Evolutionary conservation across 2,113 vertebrate genomes (phyloP).

Genomic region (Haliaeetus leucogaster): DNA sequence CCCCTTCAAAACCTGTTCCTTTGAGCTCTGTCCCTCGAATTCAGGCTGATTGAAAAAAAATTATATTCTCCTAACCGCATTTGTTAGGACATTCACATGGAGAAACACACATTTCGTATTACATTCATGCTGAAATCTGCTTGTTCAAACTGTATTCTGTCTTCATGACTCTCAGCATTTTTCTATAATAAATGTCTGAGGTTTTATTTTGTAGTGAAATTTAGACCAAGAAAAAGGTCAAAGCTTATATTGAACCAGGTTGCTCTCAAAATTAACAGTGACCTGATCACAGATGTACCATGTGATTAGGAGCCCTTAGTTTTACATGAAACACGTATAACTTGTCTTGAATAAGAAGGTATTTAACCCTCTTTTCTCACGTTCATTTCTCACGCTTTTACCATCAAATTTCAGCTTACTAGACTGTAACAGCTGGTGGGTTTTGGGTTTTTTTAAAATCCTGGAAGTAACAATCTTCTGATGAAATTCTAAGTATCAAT

Average conservation of each 20-base stretch:
- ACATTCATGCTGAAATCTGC: background rate
- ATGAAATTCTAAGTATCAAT: background rate
- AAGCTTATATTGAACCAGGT: background rate
- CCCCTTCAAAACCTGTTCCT: background rate
- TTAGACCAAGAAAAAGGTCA: background rate
- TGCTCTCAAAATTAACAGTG: background rate
- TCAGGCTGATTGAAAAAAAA: background rate
- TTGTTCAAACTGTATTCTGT: background rate
- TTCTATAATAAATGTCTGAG: background rate
- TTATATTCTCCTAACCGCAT: background rate
- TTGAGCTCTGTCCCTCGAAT: background rate
- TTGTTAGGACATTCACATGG: background rate
- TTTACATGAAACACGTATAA: background rate
- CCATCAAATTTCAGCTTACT: background rate
- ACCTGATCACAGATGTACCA: background rate
- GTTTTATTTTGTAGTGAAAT: background rate
- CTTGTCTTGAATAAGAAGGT: background rate
- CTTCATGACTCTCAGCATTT: background rate
- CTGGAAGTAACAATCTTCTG: background rate
- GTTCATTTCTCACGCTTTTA: background rate
- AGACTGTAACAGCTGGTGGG: background rate
- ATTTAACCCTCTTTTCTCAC: background rate
- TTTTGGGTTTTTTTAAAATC: background rate
- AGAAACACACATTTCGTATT: background rate
- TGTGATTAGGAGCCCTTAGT: background rate